Evolutionary conservation across 92 coral and sea anemone species (phyloP).

Genomic region (Anthopleura xanthogrammica): DNA sequence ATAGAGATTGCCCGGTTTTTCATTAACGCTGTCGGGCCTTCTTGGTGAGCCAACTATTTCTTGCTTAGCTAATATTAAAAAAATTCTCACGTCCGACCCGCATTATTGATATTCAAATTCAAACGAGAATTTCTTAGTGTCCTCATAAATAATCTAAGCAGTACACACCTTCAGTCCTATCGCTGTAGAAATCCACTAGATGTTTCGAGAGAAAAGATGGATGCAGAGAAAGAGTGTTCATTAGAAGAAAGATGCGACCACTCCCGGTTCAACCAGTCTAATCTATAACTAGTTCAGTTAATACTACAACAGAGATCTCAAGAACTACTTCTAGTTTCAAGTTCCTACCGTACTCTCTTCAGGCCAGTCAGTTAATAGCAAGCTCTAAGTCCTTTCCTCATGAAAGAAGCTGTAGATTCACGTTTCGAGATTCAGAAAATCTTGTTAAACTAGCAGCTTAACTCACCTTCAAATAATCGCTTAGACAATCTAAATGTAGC

Average conservation of each 20-base stretch:
- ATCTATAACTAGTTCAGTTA: background rate
- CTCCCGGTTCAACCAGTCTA: background rate
- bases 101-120: background rate
- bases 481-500: background rate
- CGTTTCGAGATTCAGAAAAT: background rate
- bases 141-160: background rate
- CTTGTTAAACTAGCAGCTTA: background rate
- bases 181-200: background rate
- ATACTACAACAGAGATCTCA: background rate
- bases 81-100: background rate
- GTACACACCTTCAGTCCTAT: background rate
- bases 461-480: background rate
- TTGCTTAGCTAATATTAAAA: background rate
- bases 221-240: background rate
- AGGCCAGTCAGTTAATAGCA: background rate
- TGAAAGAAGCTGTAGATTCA: background rate
- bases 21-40: background rate
- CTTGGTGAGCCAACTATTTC: background rate
- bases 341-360: background rate
- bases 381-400: background rate
- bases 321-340: background rate
- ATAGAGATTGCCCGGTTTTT: background rate
- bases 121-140: conserved; percentile 1
- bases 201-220: background rate
- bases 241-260: background rate